phyloP scores from a whole-genome alignment of 2,888 invertebrate species.

The Dasypogon diadema region DNA sequence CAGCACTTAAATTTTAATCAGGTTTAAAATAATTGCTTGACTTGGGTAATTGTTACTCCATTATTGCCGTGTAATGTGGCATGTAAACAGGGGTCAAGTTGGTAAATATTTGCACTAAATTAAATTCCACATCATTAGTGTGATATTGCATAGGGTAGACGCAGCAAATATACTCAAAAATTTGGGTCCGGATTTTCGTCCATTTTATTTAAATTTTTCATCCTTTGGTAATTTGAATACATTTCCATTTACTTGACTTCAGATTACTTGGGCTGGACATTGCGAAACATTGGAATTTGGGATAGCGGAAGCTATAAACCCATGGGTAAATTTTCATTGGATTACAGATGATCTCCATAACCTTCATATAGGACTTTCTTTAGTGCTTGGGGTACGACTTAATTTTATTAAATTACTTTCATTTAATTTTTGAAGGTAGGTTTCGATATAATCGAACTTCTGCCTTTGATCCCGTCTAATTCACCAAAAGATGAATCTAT shows the following conservation, averaged over 20 bases:
- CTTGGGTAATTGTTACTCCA: not conserved
- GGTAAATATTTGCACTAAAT: not conserved
- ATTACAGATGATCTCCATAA: no score
- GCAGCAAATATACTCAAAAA: not conserved
- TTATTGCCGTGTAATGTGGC: not conserved
- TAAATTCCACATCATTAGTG: not conserved
- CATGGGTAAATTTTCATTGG: no score
- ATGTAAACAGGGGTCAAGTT: not conserved
- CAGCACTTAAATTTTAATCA: not conserved
- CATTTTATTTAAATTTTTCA: not conserved
- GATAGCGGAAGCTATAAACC: slow-evolving; percentile 1
- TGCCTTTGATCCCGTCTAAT: no score
- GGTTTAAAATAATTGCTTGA: not conserved
- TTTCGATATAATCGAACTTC: no score
- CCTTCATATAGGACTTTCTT: no score
- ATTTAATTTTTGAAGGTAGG: no score
- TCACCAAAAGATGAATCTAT: no score
- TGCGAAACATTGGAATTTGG: not conserved
- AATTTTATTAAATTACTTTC: no score
- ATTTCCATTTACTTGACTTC: slow-evolving; percentile 41
- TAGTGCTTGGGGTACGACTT: no score
- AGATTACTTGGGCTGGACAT: not conserved
- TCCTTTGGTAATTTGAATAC: slow-evolving; percentile 31
- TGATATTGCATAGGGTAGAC: no score
- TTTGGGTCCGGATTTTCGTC: not conserved